Evolutionary conservation across 2,888 invertebrate genomes (phyloP).

Genomic region (Lomographa bimaculata): DNA sequence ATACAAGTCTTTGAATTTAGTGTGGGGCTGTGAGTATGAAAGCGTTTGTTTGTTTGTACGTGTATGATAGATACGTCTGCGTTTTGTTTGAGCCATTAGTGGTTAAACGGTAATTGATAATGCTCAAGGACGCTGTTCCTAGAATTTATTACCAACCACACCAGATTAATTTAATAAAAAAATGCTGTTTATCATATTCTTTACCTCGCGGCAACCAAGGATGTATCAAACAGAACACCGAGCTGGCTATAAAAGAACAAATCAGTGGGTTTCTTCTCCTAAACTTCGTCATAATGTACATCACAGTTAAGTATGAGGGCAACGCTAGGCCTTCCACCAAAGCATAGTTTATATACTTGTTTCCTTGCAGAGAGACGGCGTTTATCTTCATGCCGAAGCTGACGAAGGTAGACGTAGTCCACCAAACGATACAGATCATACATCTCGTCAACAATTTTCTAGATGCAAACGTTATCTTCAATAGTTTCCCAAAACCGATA

Average conservation of each 20-base stretch:
- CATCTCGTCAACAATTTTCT: conserved; percentile 56
- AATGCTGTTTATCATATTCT: too few relatives aligned
- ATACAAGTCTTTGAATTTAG: too few relatives aligned
- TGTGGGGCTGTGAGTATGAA: too few relatives aligned
- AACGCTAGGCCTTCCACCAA: conserved; percentile 81
- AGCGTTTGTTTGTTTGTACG: too few relatives aligned
- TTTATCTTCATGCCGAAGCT: conserved; percentile 91
- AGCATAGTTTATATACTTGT: conserved; percentile 90
- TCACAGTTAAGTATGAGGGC: conserved; percentile 82
- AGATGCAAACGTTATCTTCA: conserved; percentile 62
- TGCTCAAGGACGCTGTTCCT: too few relatives aligned
- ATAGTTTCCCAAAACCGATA: conserved; percentile 43
- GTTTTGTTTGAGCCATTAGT: too few relatives aligned
- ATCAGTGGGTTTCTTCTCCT: conserved; percentile 83
- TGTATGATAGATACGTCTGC: too few relatives aligned
- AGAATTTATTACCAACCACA: too few relatives aligned
- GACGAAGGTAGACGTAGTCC: conserved; percentile 88
- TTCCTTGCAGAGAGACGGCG: conserved; percentile 88
- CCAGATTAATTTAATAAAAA: too few relatives aligned
- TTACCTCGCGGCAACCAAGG: conserved; percentile 83
- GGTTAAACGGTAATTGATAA: too few relatives aligned
- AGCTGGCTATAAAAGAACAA: conserved; percentile 79
- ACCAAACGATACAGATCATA: conserved; percentile 66
- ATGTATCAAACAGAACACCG: conserved; percentile 82
- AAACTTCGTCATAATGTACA: conserved; percentile 77